Base-by-base conservation (phyloP, 2,888 invertebrate genomes). In the Tiliacea aurago region DNA sequence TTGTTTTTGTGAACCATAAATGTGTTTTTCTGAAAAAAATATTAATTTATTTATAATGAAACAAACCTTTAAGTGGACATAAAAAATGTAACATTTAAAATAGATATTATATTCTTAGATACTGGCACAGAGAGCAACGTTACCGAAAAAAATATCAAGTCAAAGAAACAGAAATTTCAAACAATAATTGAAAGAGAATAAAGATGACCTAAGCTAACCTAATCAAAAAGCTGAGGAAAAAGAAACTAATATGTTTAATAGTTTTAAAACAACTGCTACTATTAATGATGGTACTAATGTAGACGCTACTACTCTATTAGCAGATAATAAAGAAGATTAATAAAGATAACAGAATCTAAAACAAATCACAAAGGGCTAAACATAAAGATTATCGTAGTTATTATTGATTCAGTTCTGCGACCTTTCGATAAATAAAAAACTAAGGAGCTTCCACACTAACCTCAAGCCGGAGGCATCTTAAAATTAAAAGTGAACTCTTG, bases 401-500 rank as follows among this genome's bases (percentile, higher is more conserved):
- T 2, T 7, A 33, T 0, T 6, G 9, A 20, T 20, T 4, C 0
- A 15, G 18, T 18, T 28, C n/a, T 23, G 6, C 23, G 1, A 20
- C 1, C 28, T 65, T 56, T 10, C 5, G 20, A 49, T 23, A 13
- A 45, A 49, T 18, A 51, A 9, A 43, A 77, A 59, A 61, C 2
- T 43, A 53, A 23, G 20, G 63, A n/a, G 6, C 1, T 75, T 86
- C 86, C 84, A 80, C 13, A 55, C 43, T 80, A 76, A 63, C 0
- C 62, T 28, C n/a, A 18, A 41, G 23, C 13, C 9, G 15, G 28
- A 23, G 62, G 62, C 81, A 78, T 81, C 79, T 86, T 77, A 80
- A 85, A 90, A 89, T 88, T 88, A 88, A 88, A 90, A 87, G 70
- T 74, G 76, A 86, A 86, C 84, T 83, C 72, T 67, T 75, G 5